Base-by-base conservation (phyloP, 2,113 vertebrate genomes). In the Acanthisitta chloris region DNA sequence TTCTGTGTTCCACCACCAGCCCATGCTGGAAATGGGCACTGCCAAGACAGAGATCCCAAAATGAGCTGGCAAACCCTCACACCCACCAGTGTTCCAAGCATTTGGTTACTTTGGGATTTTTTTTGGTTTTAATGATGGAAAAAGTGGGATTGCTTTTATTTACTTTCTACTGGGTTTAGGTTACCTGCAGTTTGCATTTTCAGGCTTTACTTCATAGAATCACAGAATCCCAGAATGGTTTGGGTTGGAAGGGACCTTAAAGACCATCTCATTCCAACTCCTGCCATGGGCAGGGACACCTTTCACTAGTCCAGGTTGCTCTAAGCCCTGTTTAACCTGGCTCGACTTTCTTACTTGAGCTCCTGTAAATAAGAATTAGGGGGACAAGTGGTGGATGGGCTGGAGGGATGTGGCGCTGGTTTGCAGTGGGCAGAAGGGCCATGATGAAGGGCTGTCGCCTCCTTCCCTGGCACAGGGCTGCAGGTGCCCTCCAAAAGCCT, bases 321-420 rank as follows among this genome's bases (percentile, higher is more conserved):
- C 46, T 46, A 38, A 51, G 26, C 26, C 46, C 66, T 4, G 3
- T 38, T 34, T 46, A 38, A 2, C 18, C 25, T 49, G 66, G n/a
- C n/a, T 36, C 49, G n/a, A 45, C n/a, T 36, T 49, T 8, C 25
- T 48, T 42, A 18, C 20, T n/a, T 66, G 36, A 58, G 21, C 33
- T 90, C 31, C 14, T 4, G 0, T 48, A 42, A 74, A 19, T 46
- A 51, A n/a, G 43, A 23, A 58, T 42, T 33, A 28, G 17, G 7
- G 9, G 29, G 15, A 21, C 2, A 14, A 42, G 34, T 17, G 42
- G 43, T 1, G 4, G 48, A 28, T n/a, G n/a, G 25, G n/a, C 26
- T 1, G 2, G 23, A 64, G 24, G 46, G 48, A 55, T 0, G 2
- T 0, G 0, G 57, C 6, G 1, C 48, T 14, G 43, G 4, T 58